These are phyloP conservation scores for Felis chaus DNA, from an alignment of 2,113 vertebrate genomes.

Conservation along the genomic window DNA sequence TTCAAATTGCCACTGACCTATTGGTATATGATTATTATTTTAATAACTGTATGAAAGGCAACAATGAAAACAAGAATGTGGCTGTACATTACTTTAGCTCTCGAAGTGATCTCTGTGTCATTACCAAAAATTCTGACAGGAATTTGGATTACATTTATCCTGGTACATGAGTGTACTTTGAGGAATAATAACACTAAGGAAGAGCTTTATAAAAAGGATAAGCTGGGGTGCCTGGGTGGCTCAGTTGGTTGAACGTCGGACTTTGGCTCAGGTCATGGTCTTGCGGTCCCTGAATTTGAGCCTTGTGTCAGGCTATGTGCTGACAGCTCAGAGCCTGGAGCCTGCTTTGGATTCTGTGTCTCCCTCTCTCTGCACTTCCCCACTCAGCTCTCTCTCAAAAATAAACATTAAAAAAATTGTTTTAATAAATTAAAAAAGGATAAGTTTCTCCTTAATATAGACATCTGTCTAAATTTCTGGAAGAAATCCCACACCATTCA, in stretches of 20 bases:
- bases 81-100: background rate
- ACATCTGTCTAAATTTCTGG: background rate
- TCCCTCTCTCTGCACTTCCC: no score
- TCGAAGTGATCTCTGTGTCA: background rate
- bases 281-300: no score
- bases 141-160: background rate
- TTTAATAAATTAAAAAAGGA: background rate
- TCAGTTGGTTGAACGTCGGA: no score
- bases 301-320: no score
- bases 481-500: background rate
- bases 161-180: background rate
- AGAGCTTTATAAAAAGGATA: background rate
- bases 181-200: background rate
- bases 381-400: no score
- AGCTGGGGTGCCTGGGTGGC: no score
- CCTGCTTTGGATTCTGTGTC: no score
- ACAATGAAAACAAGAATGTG: background rate
- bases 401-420: no score
- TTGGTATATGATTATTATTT: background rate
- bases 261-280: no score
- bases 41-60: background rate
- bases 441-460: background rate
- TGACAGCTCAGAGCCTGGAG: no score
- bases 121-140: background rate
- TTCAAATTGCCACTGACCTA: background rate